Base-by-base conservation (phyloP, 2,888 invertebrate genomes). In the Nudaria mundana region DNA sequence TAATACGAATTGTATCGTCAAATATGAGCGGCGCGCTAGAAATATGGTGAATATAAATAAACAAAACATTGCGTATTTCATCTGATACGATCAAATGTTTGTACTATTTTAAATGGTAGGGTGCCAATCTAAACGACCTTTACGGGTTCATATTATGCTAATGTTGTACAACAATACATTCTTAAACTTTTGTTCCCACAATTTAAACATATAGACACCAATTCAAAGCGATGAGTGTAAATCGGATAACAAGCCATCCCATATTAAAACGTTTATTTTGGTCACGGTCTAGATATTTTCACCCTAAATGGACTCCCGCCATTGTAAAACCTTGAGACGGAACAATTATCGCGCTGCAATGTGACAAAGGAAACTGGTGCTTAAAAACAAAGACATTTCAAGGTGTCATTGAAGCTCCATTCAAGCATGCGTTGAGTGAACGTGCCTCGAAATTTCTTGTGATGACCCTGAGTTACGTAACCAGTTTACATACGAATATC, bases 321-420 rank as follows among this genome's bases (percentile, higher is more conserved):
- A 41, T 46, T 36, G 48, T 33, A 43, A 56, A 56, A 58, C 64
- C 64, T 65, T 64, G 66, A 59, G 56, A 63, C 56, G 42, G 43
- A 61, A 66, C 63, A 69, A 71, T 71, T 68, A 67, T 67, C 56
- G 56, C 48, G 64, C n/a, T n/a, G n/a, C n/a, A n/a, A 58, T 59
- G 60, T 56, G 59, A 63, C 66, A 67, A 70, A 71, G 64, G 71
- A 70, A 72, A 71, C 63, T 60, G 62, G 52, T 61, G 52, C 52
- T 63, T 62, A 61, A 68, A 71, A 71, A 76, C 71, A 71, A 66
- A 65, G 66, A 52, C 64, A 53, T 40, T 43, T 61, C 74, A 81
- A 81, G 81, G 82, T 82, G 83, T 69, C 80, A 73, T 77, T 78
- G 69, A 54, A 65, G 62, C 66, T 72, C 67, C 71, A 71, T 70